A percentile compares a stretch with the other conserved stretches of the same genome.
Evolutionary conservation across 2,888 invertebrate genomes (phyloP).

Genomic region (Drosophila putrida): DNA sequence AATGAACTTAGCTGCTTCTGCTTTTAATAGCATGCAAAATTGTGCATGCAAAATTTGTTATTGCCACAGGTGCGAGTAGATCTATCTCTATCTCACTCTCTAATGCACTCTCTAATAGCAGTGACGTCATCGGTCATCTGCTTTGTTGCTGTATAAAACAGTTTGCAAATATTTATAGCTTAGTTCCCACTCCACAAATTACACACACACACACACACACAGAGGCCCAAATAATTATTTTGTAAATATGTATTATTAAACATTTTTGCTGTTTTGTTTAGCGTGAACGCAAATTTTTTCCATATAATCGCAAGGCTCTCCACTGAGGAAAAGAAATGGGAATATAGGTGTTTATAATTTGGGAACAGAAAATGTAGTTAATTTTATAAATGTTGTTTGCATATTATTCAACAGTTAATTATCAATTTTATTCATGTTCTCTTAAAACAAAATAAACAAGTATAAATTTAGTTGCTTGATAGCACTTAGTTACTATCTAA

Average conservation of each 20-base stretch:
- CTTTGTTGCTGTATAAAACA: conserved; percentile 16
- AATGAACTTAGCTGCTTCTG: conserved; percentile 8
- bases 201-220: neutral
- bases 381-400: neutral
- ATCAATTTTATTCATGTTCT: neutral
- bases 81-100: neutral
- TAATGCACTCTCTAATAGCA: neutral
- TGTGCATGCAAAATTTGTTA: conserved; percentile 51
- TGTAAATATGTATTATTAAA: conserved; percentile 21
- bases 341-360: neutral
- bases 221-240: neutral
- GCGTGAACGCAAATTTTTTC: conserved; percentile 49
- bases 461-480: conserved; percentile 2
- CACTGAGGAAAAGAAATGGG: conserved; percentile 22
- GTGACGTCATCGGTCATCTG: conserved; percentile 49
- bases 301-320: conserved; percentile 38
- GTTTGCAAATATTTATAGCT: conserved; percentile 10
- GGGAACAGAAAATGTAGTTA: neutral
- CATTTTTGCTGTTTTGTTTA: conserved; percentile 43
- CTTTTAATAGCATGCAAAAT: conserved; percentile 45
- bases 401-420: neutral
- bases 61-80: conserved; percentile 22
- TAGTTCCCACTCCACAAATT: neutral
- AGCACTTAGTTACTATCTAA: conserved; percentile 34
- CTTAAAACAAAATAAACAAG: neutral